Percentiles rank a stretch among this genome's conserved stretches.
phyloP scores from a whole-genome alignment of 2,888 invertebrate species.

The Drosophila melanosoma region DNA sequence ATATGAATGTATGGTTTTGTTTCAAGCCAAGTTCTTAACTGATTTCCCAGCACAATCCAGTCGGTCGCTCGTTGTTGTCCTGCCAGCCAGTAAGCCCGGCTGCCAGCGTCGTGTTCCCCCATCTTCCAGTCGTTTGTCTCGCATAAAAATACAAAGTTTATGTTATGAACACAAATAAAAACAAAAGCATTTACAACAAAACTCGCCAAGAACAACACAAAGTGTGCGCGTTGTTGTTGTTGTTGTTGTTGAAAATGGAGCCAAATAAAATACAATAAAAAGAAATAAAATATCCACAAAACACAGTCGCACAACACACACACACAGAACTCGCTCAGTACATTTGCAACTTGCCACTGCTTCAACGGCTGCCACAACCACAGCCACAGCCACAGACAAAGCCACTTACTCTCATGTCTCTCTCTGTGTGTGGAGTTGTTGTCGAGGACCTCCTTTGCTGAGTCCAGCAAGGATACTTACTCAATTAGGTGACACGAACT shows the following conservation, averaged over 20 bases:
- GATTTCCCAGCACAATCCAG: constrained; percentile 78
- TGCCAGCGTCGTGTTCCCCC: constrained; percentile 32
- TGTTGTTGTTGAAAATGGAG: constrained; percentile 45
- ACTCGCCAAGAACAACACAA: constrained; percentile 60
- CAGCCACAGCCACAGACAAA: constrained; percentile 32
- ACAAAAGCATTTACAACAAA: constrained; percentile 63
- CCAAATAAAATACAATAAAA: constrained; percentile 76
- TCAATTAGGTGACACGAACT: constrained; percentile 74
- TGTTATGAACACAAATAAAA: constrained; percentile 80
- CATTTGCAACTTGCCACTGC: constrained; percentile 75
- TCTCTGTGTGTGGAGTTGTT: constrained; percentile 12
- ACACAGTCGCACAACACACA: constrained; percentile 40
- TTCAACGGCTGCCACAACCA: constrained; percentile 44
- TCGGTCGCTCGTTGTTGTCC: constrained; percentile 66
- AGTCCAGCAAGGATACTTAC: constrained; percentile 61
- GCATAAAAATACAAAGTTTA: constrained; percentile 79
- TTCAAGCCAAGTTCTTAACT: constrained; percentile 76
- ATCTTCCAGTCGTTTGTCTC: constrained; percentile 32
- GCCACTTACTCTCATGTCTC: constrained; percentile 47
- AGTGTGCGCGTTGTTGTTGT: constrained; percentile 40
- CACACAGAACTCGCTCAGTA: constrained; percentile 55
- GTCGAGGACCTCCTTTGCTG: constrained; percentile 24
- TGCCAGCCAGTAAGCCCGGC: constrained; percentile 29
- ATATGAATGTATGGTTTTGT: constrained; percentile 37
- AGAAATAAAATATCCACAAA: constrained; percentile 72